A percentile compares a stretch with the other conserved stretches of the same genome.
phyloP scores from a whole-genome alignment of 2,888 invertebrate species.

The Sarcophaga rosellei region DNA sequence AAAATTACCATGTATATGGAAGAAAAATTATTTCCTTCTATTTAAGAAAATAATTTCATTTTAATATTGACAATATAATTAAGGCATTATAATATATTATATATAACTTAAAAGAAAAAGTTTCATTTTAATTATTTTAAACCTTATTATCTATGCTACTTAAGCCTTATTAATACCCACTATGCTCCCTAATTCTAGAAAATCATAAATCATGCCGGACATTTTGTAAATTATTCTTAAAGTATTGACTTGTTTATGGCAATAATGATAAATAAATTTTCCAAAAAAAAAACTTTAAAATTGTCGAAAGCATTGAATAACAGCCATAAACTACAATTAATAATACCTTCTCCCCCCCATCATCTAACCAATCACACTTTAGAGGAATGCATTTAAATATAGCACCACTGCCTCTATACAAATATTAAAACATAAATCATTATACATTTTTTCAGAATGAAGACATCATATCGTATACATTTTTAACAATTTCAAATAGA shows the following conservation, averaged over 20 bases:
- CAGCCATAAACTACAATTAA: slow-evolving; percentile 47
- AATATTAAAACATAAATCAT: slow-evolving; percentile 59
- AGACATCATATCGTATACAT: slow-evolving; percentile 3
- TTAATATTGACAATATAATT: no score
- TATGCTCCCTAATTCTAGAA: background rate
- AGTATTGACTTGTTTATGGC: slow-evolving; percentile 37
- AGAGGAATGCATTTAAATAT: slow-evolving; percentile 10
- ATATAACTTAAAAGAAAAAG: no score
- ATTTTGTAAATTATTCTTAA: background rate
- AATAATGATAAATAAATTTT: slow-evolving; percentile 46
- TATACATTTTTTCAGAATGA: background rate
- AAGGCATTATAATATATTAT: no score
- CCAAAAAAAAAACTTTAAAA: background rate
- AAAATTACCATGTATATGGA: no score
- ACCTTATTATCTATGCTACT: background rate
- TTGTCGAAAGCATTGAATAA: background rate
- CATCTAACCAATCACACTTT: background rate
- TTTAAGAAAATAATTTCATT: no score
- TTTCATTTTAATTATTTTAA: no score
- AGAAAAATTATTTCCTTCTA: no score
- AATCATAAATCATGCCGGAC: background rate
- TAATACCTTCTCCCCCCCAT: background rate
- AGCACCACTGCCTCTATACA: slow-evolving; percentile 19
- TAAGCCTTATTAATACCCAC: background rate
- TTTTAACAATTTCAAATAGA: slow-evolving; percentile 39